These are phyloP conservation scores for Tolypeutes matacus DNA, from an alignment of 2,797 vertebrate species.

Conservation along the genomic window DNA sequence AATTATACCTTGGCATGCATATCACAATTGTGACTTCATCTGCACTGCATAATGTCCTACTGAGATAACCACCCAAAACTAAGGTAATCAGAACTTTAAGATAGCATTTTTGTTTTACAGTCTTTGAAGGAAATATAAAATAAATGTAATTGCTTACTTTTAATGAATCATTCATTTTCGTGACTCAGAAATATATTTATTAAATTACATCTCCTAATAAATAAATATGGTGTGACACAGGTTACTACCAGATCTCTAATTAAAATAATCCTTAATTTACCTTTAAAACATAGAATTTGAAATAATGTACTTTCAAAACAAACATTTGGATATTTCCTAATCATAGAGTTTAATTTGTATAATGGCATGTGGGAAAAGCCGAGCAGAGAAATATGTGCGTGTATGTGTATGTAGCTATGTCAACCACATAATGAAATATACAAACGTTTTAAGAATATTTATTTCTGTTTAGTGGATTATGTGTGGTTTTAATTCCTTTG, in stretches of 20 bases:
- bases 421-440: background rate
- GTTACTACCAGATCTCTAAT: background rate
- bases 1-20: background rate
- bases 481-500: background rate
- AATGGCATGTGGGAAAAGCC: background rate
- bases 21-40: background rate
- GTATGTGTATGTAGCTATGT: background rate
- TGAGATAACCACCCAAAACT: background rate
- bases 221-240: background rate
- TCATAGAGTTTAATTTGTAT: background rate
- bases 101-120: background rate
- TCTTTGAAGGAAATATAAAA: background rate
- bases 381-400: background rate
- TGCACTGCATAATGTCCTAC: background rate
- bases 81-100: background rate
- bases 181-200: background rate
- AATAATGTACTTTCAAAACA: background rate
- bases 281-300: background rate
- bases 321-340: background rate
- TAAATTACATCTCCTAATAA: background rate
- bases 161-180: background rate
- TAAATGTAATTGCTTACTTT: background rate
- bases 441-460: background rate
- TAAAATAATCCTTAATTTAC: conserved; percentile 34
- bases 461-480: background rate